Evolutionary conservation across 2,888 invertebrate species (phyloP), one percentile per base, ranked within the genome.

Genomic region (Sesia bembeciformis): DNA sequence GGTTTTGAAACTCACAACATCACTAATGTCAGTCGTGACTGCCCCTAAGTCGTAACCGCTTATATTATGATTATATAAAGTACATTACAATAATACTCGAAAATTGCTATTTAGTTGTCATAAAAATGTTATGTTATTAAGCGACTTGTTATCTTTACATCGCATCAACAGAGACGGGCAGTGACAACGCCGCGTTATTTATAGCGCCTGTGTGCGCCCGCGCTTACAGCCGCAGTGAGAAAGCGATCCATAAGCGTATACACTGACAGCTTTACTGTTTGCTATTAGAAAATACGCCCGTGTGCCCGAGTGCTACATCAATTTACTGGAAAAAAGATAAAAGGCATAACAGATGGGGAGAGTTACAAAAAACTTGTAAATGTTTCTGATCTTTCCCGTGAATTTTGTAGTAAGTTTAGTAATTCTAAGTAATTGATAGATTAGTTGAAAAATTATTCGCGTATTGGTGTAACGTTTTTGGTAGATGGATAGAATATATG

Each of bases 251-350:
- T 52, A 52, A 52, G 52, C 40, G 52, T 52, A 40, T 39, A 52
- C 40, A 52, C 52, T 52, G 52, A 52, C 52, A 52, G 52, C 40
- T 52, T 52, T 52, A 52, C 52, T 52, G 52, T 52, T 39, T n/a
- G 40, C 8, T 40, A 46, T 46, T 46, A 46, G 8, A 46, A 46
- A 46, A 46, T 7, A 46, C 46, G 46, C 46, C 46, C n/a, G 46
- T 46, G 46, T 46, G 46, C 46, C 46, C n/a, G 46, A 8, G 46
- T 46, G 46, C 46, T 46, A 46, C 46, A 46, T 46, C 46, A 46
- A 46, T 46, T 46, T 46, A 46, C 46, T 23, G 46, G 23, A 7
- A 46, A 46, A 46, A 46, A 46, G 46, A 46, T 46, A 46, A 46
- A n/a, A 8, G 8, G 8, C 46, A 23, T 46, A 46, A 46, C 8